Evolutionary conservation across 2,797 vertebrate species (phyloP), one percentile per base, ranked within the genome.

Genomic region (Sebastes itinus): DNA sequence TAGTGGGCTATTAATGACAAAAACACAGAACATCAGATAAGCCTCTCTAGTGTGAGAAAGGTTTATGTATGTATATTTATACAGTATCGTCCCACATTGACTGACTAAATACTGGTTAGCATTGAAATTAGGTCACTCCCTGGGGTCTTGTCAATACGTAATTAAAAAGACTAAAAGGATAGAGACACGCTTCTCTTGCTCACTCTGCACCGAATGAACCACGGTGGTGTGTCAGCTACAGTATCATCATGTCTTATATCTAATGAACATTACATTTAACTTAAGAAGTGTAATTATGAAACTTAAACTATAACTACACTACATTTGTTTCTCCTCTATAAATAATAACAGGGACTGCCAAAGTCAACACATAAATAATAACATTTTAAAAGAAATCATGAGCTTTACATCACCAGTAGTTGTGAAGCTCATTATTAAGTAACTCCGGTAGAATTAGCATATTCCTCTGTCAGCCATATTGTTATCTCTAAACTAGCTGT

Each of bases 121-220:
- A 25, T 2, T 76, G 77, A 65, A 94, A 90, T 70, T 2, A 77
- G 92, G 93, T 88, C 92, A 88, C 49, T 84, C 89, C 92, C 87
- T 3, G 55, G 64, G 90, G 89, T 90, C 77, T 65, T 20, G 75
- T 94, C 93, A 80, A 95, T 95, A 95, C 30, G 76, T 92, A 92
- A 94, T 94, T 94, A 94, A 92, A 92, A 88, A 74, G 70, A 87
- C 84, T 46, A 46, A 46, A 46, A 88, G 92, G 90, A 93, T 68
- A 35, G 67, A 75, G 71, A 72, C 71, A 62, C 32, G 22, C 55
- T 68, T 59, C 74, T 46, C 49, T 28, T 20, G 33, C 7, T 22
- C 56, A 23, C 32, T 65, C 52, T 77, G 46, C 16, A 72, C 23
- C 18, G 6, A 58, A 13, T 73, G 23, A 70, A 67, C 60, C 46